These are phyloP conservation scores for Xestoiulus laeticollis DNA, from an alignment of 2,888 invertebrate species.

Conservation along the genomic window DNA sequence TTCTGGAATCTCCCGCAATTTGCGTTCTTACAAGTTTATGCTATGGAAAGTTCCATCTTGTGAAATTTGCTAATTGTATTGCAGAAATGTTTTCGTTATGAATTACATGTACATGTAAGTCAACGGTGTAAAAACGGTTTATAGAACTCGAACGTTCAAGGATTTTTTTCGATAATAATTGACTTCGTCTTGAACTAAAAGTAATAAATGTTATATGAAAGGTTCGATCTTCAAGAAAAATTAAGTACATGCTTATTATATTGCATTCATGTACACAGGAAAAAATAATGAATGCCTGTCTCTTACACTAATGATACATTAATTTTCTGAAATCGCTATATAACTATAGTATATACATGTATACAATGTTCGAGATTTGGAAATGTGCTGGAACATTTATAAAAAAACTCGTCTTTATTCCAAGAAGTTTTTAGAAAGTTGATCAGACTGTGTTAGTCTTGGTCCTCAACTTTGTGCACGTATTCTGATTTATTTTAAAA, in stretches of 20 bases:
- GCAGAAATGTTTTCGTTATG: neutral
- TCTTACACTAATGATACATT: too few relatives aligned
- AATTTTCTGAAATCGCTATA: too few relatives aligned
- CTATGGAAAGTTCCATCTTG: neutral
- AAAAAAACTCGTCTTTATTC: too few relatives aligned
- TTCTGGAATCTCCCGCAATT: neutral
- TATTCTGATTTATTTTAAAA: neutral
- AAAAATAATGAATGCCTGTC: neutral
- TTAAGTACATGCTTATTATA: neutral
- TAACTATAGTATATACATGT: too few relatives aligned
- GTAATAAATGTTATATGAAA: neutral
- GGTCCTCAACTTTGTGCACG: too few relatives aligned
- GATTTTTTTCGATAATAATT: neutral
- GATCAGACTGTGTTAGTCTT: too few relatives aligned
- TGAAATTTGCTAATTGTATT: neutral
- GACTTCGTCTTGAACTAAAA: neutral
- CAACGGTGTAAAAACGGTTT: neutral
- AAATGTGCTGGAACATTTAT: too few relatives aligned
- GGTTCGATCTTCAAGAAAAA: neutral
- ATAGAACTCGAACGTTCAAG: neutral
- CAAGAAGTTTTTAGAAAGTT: too few relatives aligned
- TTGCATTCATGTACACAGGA: neutral
- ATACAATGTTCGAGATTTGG: too few relatives aligned
- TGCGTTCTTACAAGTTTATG: neutral
- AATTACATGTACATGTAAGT: neutral